Percentiles rank a stretch among this genome's conserved stretches.
Conservation (phyloP, 1,140 invertebrate genomes). For the Zaprionus ornatus region DNA sequence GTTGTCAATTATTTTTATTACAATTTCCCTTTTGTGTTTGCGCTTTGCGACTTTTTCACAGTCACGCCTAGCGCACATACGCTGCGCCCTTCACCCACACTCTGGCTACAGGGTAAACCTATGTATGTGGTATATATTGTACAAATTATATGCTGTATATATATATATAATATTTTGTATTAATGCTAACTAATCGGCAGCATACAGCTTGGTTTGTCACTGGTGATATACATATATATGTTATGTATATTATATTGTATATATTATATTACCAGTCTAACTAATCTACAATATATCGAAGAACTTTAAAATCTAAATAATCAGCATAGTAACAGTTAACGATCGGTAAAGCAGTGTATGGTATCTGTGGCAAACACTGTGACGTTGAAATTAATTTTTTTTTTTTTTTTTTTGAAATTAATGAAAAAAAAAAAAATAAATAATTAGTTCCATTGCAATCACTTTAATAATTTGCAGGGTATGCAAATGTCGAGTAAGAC, state of each 20-base stretch:
- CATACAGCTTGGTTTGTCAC: too few species aligned
- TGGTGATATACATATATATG: too few species aligned
- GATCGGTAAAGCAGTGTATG: background rate
- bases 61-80: conserved; percentile 26
- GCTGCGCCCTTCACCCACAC: background rate
- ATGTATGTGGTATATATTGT: background rate
- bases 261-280: too few species aligned
- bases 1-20: conserved; percentile 83
- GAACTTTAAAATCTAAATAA: background rate
- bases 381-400: too few species aligned
- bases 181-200: too few species aligned
- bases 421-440: background rate
- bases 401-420: background rate
- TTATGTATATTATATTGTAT: too few species aligned
- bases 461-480: background rate
- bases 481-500: background rate
- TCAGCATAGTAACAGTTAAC: background rate
- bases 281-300: too few species aligned
- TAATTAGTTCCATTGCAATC: background rate
- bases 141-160: background rate
- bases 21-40: conserved; percentile 69
- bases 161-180: too few species aligned
- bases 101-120: background rate
- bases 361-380: background rate
- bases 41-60: conserved; percentile 37